These are phyloP conservation scores for Tricholaema leucomelas DNA, from an alignment of 2,113 vertebrate species.

Conservation along the genomic window DNA sequence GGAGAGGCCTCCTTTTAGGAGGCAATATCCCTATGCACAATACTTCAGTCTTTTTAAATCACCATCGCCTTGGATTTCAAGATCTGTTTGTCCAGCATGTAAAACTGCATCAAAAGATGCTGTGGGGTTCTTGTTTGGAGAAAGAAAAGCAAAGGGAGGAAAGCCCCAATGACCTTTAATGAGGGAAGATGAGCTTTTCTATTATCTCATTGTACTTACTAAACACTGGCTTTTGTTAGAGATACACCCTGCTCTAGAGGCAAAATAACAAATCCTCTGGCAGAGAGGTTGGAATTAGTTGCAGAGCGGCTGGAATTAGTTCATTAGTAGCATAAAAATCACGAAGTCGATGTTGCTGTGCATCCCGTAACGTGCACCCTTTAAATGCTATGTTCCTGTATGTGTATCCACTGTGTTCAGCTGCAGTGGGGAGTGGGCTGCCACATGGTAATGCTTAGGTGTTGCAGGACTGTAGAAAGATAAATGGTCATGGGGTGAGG, in stretches of 20 bases:
- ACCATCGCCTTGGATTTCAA: not conserved
- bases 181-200: not conserved
- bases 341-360: not conserved
- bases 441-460: not conserved
- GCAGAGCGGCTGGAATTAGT: not conserved
- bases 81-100: not conserved
- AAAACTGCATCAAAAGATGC: not conserved
- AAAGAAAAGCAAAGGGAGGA: not conserved
- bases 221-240: not conserved
- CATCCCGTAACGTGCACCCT: too few species aligned
- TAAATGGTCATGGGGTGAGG: not conserved
- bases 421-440: not conserved
- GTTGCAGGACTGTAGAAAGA: not conserved
- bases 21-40: rapidly evolving
- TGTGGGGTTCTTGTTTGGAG: not conserved
- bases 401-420: not conserved
- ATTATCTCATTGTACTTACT: not conserved
- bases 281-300: not conserved
- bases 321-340: not conserved
- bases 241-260: not conserved
- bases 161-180: not conserved
- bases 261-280: not conserved
- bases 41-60: not conserved
- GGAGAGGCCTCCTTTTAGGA: not conserved
- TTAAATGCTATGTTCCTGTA: not conserved